A percentile compares a stretch with the other conserved stretches of the same genome.
These are phyloP conservation scores for Diarsia mendica DNA, from an alignment of 2,888 invertebrate species.

Conservation along the genomic window DNA sequence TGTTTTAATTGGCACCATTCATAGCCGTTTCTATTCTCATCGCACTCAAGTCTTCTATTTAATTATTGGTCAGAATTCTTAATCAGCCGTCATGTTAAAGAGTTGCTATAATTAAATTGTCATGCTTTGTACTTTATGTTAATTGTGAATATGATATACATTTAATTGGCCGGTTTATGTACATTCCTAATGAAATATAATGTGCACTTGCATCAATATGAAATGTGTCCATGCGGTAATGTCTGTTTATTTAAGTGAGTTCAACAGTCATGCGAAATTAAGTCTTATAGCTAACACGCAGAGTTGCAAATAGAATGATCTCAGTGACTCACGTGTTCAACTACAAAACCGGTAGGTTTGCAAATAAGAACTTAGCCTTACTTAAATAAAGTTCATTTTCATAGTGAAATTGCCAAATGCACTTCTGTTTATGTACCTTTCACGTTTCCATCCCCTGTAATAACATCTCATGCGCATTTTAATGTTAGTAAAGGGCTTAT, in stretches of 20 bases:
- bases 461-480: constrained; percentile 44
- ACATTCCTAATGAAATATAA: constrained; percentile 14
- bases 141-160: constrained; percentile 44
- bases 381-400: neutral
- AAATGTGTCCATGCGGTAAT: constrained; percentile 35
- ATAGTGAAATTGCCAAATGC: neutral
- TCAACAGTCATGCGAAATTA: neutral
- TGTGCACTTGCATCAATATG: constrained; percentile 37
- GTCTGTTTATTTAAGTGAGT: constrained; percentile 22
- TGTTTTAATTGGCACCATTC: constrained; percentile 40
- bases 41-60: constrained; percentile 8
- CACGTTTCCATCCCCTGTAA: constrained; percentile 47
- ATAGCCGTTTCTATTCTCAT: constrained; percentile 19
- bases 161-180: constrained; percentile 16
- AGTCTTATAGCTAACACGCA: neutral
- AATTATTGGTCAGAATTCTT: constrained; percentile 32
- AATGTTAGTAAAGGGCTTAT: constrained; percentile 44
- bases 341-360: neutral
- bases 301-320: constrained; percentile 11
- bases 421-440: constrained; percentile 52
- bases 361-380: neutral
- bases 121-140: constrained; percentile 47
- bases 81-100: constrained; percentile 23
- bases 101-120: constrained; percentile 40
- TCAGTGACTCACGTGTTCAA: constrained; percentile 18